Base-by-base conservation (phyloP, 2,113 vertebrate genomes). In the Loxodonta africana region DNA sequence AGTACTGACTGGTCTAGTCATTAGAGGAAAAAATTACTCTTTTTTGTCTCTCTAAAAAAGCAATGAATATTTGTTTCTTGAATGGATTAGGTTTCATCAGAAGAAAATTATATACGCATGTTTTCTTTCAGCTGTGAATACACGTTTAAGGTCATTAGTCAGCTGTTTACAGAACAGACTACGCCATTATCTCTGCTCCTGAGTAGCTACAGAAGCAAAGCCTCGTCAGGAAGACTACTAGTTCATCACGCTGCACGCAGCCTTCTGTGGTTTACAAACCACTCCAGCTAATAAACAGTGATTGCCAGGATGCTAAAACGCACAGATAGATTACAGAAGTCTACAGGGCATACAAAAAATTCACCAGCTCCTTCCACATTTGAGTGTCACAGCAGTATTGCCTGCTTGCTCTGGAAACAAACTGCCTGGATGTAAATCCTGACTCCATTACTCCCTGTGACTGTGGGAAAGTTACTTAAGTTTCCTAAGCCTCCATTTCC, bases 61-160 rank as follows among this genome's bases (percentile, higher is more conserved):
- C 73, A 91, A 30, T 48, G 81, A 82, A 41, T 37, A 74, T 20
- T 74, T 17, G 30, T 80, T 91, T 69, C 33, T 33, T 91, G 62
- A 83, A 83, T 57, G 33, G 62, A 90, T 78, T 23, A 18, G 51
- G 46, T 77, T 92, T 96, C 94, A 88, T 77, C 67, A 83, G 51
- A 90, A 97, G 33, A 90, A 94, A 94, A 92, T 4, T 33, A 1
- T 65, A 82, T 26, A 51, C 21, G 76, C 37, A 83, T 21, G 69
- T 28, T 93, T 25, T 96, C 78, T 73, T 67, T 95, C 82, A 92
- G 41, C 84, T 97, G 53, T 91, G 73, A 96, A 95, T 60, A 71
- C 3, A 95, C n/a, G 48, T 91, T 83, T 83, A 81, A 95, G 91
- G 94, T 23, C 71, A 93, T 74, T 87, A 88, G 65, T 95, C 93